Base-by-base conservation (phyloP, 2,797 vertebrate species). In the Hippoglossus hippoglossus region DNA sequence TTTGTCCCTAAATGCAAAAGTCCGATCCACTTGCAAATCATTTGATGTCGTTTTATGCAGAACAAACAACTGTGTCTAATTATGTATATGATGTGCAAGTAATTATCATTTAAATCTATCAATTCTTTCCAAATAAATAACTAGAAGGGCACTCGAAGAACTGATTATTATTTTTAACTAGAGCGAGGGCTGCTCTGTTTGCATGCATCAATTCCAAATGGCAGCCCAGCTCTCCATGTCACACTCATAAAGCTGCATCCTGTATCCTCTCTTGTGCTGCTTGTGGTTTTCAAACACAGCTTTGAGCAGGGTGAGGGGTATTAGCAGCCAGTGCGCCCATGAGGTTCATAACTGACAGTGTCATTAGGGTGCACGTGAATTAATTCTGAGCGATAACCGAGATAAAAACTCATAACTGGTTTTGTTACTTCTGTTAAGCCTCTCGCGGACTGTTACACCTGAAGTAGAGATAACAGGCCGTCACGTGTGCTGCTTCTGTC, bases 401-500 rank as follows among this genome's bases (percentile, higher is more conserved):
- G 60, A 62, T 60, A 60, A 36, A 67, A 64, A 49, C 31, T 63
- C 24, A 39, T 34, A 25, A 25, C 26, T 46, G 4, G 50, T 46
- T 10, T 44, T 13, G n/a, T 34, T 7, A 51, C 46, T 31, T 50
- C 44, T 56, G 61, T 31, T 31, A 3, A 19, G 52, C 22, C 56
- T 24, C 39, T 58, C 21, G 5, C 8, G 16, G 22, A 31, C 7
- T 4, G 21, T 24, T 25, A 24, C 56, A 44, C 50, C 44, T 36
- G 65, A 54, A 50, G 24, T 22, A 19, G 11, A 16, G 46, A 10
- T n/a, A 53, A 65, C 24, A 53, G 31, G 10, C 52, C 0, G 39
- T 6, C 68, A 54, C 19, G 25, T 54, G 59, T 66, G 62, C 60
- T 59, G n/a, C 60, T 67, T 49, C 5, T 79, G 85, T 80, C 60